phyloP scores from a whole-genome alignment of 1,140 invertebrate genomes.

The Drosophila littoralis region DNA sequence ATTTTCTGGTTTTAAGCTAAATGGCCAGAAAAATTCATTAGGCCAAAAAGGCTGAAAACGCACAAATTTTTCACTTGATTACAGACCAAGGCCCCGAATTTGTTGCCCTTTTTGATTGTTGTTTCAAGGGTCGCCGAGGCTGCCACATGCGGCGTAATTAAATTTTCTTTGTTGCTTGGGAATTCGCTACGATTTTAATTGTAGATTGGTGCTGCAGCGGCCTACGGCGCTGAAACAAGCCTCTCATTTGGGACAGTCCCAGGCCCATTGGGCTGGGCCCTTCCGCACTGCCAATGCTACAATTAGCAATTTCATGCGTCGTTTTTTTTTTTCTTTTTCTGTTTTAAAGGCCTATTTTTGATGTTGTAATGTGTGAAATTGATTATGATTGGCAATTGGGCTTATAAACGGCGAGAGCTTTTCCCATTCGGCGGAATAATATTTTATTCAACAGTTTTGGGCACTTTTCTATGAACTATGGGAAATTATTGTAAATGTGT shows the following conservation, averaged over 20 bases:
- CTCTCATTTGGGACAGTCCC: constrained; percentile 24
- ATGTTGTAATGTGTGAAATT: constrained; percentile 78
- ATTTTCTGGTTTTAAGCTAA: constrained; percentile 56
- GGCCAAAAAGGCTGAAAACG: constrained; percentile 41
- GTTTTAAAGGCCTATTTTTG: constrained; percentile 32
- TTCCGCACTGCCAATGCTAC: constrained; percentile 57
- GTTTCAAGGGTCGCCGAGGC: constrained; percentile 62
- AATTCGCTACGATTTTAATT: constrained; percentile 82
- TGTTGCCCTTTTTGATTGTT: constrained; percentile 35
- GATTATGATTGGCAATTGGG: constrained; percentile 75
- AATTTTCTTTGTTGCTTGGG: constrained; percentile 77
- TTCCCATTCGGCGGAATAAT: constrained; percentile 45
- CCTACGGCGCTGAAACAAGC: constrained; percentile 51
- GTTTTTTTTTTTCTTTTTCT: constrained; percentile 54
- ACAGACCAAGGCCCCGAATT: constrained; percentile 52
- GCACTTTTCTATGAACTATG: constrained; percentile 22
- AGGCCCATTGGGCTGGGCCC: constrained; percentile 43
- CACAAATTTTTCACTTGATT: constrained; percentile 75
- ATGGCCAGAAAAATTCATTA: constrained; percentile 74
- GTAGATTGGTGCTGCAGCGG: constrained; percentile 46
- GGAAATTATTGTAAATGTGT: constrained; percentile 21
- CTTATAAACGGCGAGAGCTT: constrained; percentile 46
- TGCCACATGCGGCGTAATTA: constrained; percentile 78
- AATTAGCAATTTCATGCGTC: constrained; percentile 81
- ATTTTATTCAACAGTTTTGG: neutral